Conservation (phyloP, 2,888 invertebrate genomes). For the Microplitis manilae region DNA sequence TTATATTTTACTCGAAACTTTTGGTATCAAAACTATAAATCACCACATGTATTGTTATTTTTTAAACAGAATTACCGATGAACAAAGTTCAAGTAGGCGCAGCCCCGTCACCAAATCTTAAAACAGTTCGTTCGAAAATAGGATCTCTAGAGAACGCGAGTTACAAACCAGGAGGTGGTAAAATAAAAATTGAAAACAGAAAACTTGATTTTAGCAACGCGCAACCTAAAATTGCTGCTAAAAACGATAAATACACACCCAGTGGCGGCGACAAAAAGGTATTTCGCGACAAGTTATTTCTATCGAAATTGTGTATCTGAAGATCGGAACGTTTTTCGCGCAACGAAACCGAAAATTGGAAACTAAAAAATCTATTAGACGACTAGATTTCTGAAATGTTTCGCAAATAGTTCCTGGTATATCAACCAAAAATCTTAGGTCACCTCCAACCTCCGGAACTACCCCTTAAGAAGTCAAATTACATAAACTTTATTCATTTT, state of each 20-base stretch:
- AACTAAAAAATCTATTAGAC: too few species aligned
- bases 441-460: too few species aligned
- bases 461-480: too few species aligned
- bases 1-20: conserved; percentile 21
- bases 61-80: conserved; percentile 84
- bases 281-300: background rate
- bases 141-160: conserved; percentile 92
- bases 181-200: conserved; percentile 89
- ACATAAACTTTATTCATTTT: too few species aligned
- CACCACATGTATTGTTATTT: background rate
- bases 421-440: too few species aligned
- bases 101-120: conserved; percentile 92
- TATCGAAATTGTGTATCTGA: too few species aligned
- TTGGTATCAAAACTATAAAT: too few species aligned
- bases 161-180: conserved; percentile 91
- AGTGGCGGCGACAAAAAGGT: conserved; percentile 95
- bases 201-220: conserved; percentile 89
- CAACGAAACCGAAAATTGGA: too few species aligned
- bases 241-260: conserved; percentile 90
- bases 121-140: conserved; percentile 92
- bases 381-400: too few species aligned
- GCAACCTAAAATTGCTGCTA: conserved; percentile 90
- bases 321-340: too few species aligned
- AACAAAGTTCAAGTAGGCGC: conserved; percentile 94
- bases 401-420: too few species aligned